Evolutionary conservation across 2,113 vertebrate species (phyloP).

Genomic region (Mesembrinibis cayennensis): DNA sequence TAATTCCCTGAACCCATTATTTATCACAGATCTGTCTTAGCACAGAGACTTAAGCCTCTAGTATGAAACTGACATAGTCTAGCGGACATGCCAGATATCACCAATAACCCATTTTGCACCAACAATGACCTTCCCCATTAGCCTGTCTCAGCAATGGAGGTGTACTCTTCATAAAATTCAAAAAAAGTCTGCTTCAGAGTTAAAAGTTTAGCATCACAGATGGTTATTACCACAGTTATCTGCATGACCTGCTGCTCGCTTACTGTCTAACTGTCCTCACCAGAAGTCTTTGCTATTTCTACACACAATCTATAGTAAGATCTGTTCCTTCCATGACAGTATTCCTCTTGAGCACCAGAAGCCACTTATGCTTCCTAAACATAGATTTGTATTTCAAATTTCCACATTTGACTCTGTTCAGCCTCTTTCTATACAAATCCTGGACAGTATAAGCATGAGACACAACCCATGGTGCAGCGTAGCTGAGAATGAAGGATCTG

Average conservation of each 20-base stretch:
- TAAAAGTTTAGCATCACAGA: background rate
- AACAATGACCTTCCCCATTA: background rate
- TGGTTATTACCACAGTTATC: background rate
- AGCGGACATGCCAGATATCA: background rate
- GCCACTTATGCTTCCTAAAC: background rate
- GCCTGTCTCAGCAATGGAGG: fast-evolving
- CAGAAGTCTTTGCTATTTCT: background rate
- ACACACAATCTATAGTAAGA: background rate
- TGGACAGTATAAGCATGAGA: background rate
- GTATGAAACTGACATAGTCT: background rate
- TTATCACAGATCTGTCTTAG: background rate
- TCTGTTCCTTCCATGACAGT: background rate
- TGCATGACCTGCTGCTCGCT: background rate
- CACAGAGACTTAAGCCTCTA: background rate
- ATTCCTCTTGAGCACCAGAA: background rate
- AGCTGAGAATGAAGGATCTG: background rate
- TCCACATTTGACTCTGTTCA: background rate
- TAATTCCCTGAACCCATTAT: background rate
- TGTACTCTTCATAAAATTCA: fast-evolving
- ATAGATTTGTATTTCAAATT: background rate
- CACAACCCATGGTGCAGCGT: fast-evolving
- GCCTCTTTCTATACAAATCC: background rate
- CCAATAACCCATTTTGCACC: background rate
- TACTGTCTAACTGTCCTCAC: background rate
- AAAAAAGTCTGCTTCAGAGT: background rate